phyloP scores from a whole-genome alignment of 2,797 vertebrate species.

The Geotrypetes seraphini region DNA sequence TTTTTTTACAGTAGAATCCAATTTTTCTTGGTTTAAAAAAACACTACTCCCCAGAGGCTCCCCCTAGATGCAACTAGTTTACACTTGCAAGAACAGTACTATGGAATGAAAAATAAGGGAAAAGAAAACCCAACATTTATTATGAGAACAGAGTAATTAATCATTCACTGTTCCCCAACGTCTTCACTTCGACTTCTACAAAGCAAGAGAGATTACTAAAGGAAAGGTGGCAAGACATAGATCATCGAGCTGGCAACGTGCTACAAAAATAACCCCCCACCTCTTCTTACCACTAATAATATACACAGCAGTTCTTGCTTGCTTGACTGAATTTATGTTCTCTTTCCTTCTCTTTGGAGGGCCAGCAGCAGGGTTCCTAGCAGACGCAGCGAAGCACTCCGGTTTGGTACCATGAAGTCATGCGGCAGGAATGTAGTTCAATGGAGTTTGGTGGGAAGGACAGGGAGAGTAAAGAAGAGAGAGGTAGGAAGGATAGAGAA shows the following conservation, averaged over 20 bases:
- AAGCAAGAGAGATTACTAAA: slow-evolving; percentile 13
- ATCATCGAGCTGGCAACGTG: slow-evolving; percentile 34
- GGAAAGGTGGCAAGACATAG: slow-evolving; percentile 33
- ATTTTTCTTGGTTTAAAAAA: too few species aligned
- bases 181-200: slow-evolving; percentile 23
- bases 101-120: too few species aligned
- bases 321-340: slow-evolving; percentile 35
- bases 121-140: too few species aligned
- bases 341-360: slow-evolving; percentile 32
- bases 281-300: slow-evolving; percentile 46
- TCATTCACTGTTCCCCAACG: slow-evolving; percentile 30
- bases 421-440: slow-evolving; percentile 46
- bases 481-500: too few species aligned
- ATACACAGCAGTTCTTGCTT: slow-evolving; percentile 38
- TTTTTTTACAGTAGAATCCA: too few species aligned
- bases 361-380: slow-evolving; percentile 41
- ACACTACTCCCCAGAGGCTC: too few species aligned
- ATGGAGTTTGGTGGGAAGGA: slow-evolving; percentile 32
- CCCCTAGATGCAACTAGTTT: too few species aligned
- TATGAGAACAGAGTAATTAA: too few species aligned
- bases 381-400: too few species aligned
- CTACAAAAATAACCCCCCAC: slow-evolving; percentile 32
- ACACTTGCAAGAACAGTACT: too few species aligned
- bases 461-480: too few species aligned
- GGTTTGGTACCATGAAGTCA: slow-evolving; percentile 56